Base-by-base conservation (phyloP, 2,888 invertebrate species). In the Eristalis tenax region DNA sequence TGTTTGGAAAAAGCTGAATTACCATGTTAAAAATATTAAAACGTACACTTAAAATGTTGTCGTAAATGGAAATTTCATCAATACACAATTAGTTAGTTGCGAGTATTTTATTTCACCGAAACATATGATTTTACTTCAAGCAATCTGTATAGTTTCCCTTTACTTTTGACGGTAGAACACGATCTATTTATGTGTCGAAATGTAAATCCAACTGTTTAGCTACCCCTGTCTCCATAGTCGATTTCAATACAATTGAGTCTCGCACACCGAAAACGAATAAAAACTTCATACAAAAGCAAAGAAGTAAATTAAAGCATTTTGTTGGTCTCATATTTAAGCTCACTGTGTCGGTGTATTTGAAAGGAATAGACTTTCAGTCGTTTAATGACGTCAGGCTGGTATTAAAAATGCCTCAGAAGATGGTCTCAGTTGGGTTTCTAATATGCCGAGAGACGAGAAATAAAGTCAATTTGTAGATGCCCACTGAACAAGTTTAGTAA, bases 321-420 rank as follows among this genome's bases (percentile, higher is more conserved):
- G 59, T 70, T 69, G 50, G 65, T 69, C 74, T 40, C 68, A 63
- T 66, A 43, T 71, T 76, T 68, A 66, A 80, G 81, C 76, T 76
- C 68, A 57, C 61, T 8, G 43, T 76, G 84, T 81, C 84, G 84
- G 84, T 85, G 71, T 81, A 77, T 81, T 81, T 85, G 81, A 85
- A 85, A 85, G 84, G 76, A 81, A 73, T 73, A 85, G 81, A 85
- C 84, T 76, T 81, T 85, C 77, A 85, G 84, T 76, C 84, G 81
- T 76, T 85, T 59, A 81, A 85, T 85, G 84, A 85, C 84, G 84
- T 85, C 84, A 77, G 81, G 38, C 68, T 43, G 71, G 57, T 64
- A 85, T 73, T 77, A 77, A 81, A 81, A 75, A 69, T 71, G 84
- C 61, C 80, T 84, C 76, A 63, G 50, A 84, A 85, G 76, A 84